Evolutionary conservation across 1,140 invertebrate species (phyloP).

Genomic region (Drosophila tsacasi): DNA sequence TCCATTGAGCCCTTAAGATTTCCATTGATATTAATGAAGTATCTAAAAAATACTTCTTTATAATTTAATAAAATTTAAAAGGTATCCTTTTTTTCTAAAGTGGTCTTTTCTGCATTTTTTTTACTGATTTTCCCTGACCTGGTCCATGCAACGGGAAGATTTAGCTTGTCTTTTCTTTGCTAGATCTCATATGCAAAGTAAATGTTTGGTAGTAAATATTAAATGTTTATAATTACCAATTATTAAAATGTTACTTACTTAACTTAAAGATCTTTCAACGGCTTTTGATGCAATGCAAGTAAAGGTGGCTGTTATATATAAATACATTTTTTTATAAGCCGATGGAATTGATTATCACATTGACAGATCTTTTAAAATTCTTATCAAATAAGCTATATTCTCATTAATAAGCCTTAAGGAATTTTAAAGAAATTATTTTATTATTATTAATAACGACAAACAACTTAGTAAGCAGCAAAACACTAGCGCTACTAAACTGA

Average conservation of each 20-base stretch:
- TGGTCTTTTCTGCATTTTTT: neutral
- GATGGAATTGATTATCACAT: neutral
- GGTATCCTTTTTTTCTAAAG: neutral
- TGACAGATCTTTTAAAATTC: neutral
- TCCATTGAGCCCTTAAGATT: too few species aligned
- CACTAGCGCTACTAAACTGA: constrained; percentile 63
- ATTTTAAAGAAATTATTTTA: neutral
- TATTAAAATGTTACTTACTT: neutral
- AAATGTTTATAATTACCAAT: too few species aligned
- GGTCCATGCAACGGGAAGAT: constrained; percentile 11
- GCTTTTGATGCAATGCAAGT: neutral
- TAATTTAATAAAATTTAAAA: neutral
- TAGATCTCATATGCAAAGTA: constrained; percentile 48
- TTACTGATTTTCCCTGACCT: neutral
- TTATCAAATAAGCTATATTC: neutral
- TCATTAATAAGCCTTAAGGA: too few species aligned
- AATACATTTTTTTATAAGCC: neutral
- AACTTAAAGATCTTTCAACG: neutral
- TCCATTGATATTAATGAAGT: neutral
- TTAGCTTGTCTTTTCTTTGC: constrained; percentile 10
- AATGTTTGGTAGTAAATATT: neutral
- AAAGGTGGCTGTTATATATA: neutral
- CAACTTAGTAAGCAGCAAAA: constrained; percentile 19
- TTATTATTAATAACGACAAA: constrained; percentile 3
- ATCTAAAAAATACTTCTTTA: neutral